phyloP scores from a whole-genome alignment of 2,888 invertebrate genomes.

The Papilio gigon region DNA sequence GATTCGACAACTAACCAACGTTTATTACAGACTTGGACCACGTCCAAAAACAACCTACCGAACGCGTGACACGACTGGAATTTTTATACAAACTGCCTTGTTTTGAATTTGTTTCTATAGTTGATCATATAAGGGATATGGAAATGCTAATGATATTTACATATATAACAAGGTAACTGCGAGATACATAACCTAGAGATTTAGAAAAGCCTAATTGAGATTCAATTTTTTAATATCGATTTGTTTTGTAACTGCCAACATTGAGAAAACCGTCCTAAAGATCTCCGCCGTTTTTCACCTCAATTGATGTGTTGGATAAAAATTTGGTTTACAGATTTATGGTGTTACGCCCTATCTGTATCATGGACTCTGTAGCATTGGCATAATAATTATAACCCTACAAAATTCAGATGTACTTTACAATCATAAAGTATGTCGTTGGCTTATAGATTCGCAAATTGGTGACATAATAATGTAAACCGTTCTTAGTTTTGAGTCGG shows the following conservation, averaged over 20 bases:
- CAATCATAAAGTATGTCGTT: not conserved
- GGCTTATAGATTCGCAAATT: slow-evolving; percentile 1
- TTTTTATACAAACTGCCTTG: slow-evolving; percentile 3
- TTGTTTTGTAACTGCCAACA: too few relatives aligned
- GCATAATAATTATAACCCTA: too few relatives aligned
- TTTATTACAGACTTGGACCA: slow-evolving; percentile 17
- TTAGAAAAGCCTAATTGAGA: too few relatives aligned
- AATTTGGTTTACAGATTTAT: too few relatives aligned
- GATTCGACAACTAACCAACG: slow-evolving; percentile 15
- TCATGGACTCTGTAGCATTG: too few relatives aligned
- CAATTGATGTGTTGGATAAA: too few relatives aligned
- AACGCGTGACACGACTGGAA: not conserved
- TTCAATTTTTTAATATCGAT: too few relatives aligned
- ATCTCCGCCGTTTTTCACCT: too few relatives aligned
- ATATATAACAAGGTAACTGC: not conserved
- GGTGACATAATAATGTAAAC: not conserved
- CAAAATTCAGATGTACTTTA: not conserved
- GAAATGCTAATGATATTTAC: not conserved
- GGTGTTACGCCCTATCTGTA: too few relatives aligned
- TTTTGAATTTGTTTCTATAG: not conserved
- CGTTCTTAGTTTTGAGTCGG: not conserved
- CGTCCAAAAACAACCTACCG: slow-evolving; percentile 11
- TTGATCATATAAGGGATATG: not conserved
- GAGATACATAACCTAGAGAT: too few relatives aligned
- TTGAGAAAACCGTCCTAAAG: too few relatives aligned